These are phyloP conservation scores for Dysmachus trigonus DNA, from an alignment of 2,888 invertebrate genomes.

Conservation along the genomic window DNA sequence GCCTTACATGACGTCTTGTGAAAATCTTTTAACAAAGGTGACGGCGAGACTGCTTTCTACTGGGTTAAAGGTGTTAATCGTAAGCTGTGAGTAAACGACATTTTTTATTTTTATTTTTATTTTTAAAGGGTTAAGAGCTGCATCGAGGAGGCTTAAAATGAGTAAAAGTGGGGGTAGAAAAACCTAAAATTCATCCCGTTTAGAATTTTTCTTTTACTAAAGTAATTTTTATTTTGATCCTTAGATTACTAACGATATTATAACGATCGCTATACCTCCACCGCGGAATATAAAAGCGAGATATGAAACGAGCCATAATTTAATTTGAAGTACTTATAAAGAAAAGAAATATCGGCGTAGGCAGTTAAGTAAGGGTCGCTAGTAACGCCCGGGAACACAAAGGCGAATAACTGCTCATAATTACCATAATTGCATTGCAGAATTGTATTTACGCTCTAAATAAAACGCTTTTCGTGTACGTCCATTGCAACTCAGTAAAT, in stretches of 20 bases:
- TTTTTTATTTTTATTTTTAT: not conserved
- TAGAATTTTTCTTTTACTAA: not conserved
- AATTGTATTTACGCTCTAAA: not conserved
- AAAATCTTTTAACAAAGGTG: not conserved
- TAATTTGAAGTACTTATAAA: not conserved
- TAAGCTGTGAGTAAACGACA: not conserved
- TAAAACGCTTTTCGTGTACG: not conserved
- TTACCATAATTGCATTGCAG: not conserved
- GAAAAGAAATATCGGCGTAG: not conserved
- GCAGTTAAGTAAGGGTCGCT: not conserved
- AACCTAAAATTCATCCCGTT: no score
- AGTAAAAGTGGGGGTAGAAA: no score
- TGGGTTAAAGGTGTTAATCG: not conserved
- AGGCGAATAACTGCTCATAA: not conserved
- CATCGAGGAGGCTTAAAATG: not conserved
- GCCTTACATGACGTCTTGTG: not conserved
- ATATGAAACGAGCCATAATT: not conserved
- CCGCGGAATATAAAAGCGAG: not conserved
- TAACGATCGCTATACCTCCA: not conserved
- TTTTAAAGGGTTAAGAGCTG: not conserved
- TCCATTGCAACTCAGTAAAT: not conserved
- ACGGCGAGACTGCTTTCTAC: not conserved
- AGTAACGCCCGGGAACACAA: not conserved
- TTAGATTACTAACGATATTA: not conserved
- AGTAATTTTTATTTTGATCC: not conserved